A percentile compares a stretch with the other conserved stretches of the same genome.
phyloP scores from a whole-genome alignment of 2,797 vertebrate genomes.

The Hydrocynus forskahlii region DNA sequence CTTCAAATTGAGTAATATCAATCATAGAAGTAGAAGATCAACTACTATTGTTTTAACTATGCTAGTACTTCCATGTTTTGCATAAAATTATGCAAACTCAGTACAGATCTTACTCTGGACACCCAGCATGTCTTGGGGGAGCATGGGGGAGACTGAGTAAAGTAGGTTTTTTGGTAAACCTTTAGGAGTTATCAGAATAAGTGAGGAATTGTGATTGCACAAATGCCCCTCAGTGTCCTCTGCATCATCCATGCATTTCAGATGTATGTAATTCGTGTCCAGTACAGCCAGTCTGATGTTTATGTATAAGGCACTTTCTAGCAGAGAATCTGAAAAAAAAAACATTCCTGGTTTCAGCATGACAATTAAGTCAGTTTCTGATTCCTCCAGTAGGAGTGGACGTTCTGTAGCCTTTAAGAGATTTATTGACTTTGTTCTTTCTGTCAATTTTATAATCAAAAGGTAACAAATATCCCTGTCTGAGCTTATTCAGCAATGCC shows the following conservation, averaged over 20 bases:
- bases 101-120: not conserved
- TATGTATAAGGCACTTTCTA: not conserved
- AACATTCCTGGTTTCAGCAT: not conserved
- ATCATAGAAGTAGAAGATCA: too few species aligned
- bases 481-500: not conserved
- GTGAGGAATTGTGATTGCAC: not conserved
- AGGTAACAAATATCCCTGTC: not conserved
- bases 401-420: not conserved
- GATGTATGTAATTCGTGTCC: not conserved
- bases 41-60: too few species aligned
- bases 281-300: not conserved
- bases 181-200: not conserved
- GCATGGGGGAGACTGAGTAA: not conserved
- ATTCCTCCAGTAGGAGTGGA: not conserved
- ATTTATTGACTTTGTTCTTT: constrained; percentile 20
- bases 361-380: not conserved
- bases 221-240: not conserved
- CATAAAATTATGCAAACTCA: not conserved
- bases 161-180: not conserved
- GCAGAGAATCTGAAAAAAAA: not conserved
- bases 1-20: too few species aligned
- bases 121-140: not conserved
- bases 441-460: constrained; percentile 10
- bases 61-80: not conserved
- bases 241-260: not conserved